phyloP scores from a whole-genome alignment of 2,888 invertebrate species.

The Mycalesis mineus region DNA sequence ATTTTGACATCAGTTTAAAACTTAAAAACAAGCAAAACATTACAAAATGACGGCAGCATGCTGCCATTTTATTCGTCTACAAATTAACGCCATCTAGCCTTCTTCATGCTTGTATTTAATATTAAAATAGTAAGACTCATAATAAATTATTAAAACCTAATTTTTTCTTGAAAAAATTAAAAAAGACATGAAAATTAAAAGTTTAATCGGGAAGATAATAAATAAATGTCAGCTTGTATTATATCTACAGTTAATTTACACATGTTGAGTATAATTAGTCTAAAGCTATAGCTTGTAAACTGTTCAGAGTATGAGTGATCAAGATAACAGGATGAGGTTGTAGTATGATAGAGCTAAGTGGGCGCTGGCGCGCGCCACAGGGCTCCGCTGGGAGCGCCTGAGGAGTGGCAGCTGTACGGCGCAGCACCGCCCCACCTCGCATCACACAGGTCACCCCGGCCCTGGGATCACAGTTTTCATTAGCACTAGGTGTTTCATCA shows the following conservation, averaged over 20 bases:
- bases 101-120: not conserved
- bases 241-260: conserved; percentile 51
- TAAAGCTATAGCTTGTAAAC: conserved; percentile 71
- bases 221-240: conserved; percentile 54
- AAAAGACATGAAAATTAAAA: conserved; percentile 52
- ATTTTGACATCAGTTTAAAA: too few species aligned
- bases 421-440: conserved; percentile 59
- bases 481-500: conserved; percentile 73
- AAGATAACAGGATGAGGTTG: conserved; percentile 69
- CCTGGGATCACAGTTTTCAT: conserved; percentile 68
- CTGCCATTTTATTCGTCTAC: not conserved
- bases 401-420: conserved; percentile 64
- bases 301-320: conserved; percentile 65
- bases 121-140: not conserved
- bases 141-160: not conserved
- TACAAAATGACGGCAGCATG: not conserved
- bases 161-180: conserved; percentile 26
- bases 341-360: conserved; percentile 56
- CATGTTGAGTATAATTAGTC: conserved; percentile 53
- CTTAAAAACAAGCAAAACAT: too few species aligned
- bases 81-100: not conserved
- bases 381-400: conserved; percentile 61
- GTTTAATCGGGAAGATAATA: conserved; percentile 61
- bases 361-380: conserved; percentile 63
- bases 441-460: conserved; percentile 62